Percentiles rank a stretch among this genome's conserved stretches.
These are phyloP conservation scores for rat (Rattus norvegicus) DNA, from an alignment of 2,113 vertebrate genomes.

Conservation along the genomic window GRCr8 NC_086028.1:61847001-61847500, in stretches of 20 bases:
- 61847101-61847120: neutral
- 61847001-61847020: neutral
- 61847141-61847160: neutral
- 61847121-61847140: neutral
- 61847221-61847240: neutral
- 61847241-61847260: neutral
- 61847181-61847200: neutral
- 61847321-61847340: neutral
- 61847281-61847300: neutral
- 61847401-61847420: neutral
- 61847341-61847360: neutral
- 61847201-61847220: neutral
- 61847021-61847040: neutral
- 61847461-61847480: neutral
- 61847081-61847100: neutral
- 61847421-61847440: neutral
- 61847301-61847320: neutral
- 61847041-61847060: neutral
- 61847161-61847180: neutral
- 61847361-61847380: neutral
- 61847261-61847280: fast-evolving
- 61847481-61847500: neutral
- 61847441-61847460: neutral
- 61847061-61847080: neutral
- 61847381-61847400: neutral